Conservation (phyloP, 2,113 vertebrate species). For the Pollachius pollachius region DNA sequence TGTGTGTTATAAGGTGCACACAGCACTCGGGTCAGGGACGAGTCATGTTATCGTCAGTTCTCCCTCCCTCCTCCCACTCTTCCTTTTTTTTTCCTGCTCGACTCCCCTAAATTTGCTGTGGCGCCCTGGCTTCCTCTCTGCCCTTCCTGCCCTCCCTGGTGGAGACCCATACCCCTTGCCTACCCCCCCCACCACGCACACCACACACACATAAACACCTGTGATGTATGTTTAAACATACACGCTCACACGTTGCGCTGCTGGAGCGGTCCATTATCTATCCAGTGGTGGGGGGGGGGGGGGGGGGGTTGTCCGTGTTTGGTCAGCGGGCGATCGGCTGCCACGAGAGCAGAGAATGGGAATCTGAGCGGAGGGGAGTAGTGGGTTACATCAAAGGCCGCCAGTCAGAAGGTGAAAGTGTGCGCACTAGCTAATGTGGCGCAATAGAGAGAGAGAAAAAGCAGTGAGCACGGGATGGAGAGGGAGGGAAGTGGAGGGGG, state of each 20-base stretch:
- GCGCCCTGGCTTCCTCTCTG: slow-evolving; percentile 37
- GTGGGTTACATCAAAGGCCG: slow-evolving; percentile 49
- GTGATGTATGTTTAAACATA: slow-evolving; percentile 10
- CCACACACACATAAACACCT: slow-evolving; percentile 15
- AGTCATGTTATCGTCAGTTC: slow-evolving; percentile 17
- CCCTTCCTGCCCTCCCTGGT: slow-evolving; percentile 43
- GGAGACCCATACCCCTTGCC: slow-evolving; percentile 43
- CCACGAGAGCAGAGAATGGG: slow-evolving; percentile 35
- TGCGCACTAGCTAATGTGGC: slow-evolving; percentile 60
- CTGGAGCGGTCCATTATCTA: slow-evolving; percentile 38
- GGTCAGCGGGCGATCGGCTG: slow-evolving; percentile 30
- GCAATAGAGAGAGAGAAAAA: slow-evolving; percentile 43
- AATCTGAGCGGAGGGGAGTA: slow-evolving; percentile 14
- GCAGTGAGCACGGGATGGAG: neutral
- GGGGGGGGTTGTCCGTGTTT: slow-evolving; percentile 25
- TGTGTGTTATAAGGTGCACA: slow-evolving; percentile 12
- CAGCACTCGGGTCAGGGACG: slow-evolving; percentile 1
- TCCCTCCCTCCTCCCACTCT: slow-evolving; percentile 2
- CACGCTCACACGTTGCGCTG: slow-evolving; percentile 13
- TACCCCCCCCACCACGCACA: slow-evolving; percentile 1
- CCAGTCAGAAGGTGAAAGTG: slow-evolving; percentile 56
- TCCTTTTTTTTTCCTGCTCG: neutral
- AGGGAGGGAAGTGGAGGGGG: slow-evolving; percentile 23
- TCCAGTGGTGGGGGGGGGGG: slow-evolving; percentile 40
- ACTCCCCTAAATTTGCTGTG: slow-evolving; percentile 14